Conservation (phyloP, 2,797 vertebrate species). For the Gymnodraco acuticeps region DNA sequence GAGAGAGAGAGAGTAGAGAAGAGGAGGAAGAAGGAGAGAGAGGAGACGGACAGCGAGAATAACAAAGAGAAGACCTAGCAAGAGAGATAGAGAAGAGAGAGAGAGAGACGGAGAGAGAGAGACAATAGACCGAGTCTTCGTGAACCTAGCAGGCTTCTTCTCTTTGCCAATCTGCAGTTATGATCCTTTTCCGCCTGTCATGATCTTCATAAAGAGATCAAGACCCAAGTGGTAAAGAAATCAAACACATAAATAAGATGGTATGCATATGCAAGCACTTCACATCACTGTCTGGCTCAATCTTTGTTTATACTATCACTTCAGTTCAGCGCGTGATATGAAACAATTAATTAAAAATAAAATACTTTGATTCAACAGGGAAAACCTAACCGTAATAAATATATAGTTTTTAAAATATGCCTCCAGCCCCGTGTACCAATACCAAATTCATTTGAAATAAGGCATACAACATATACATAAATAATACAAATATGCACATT, state of each 20-base stretch:
- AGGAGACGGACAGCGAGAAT: too few relatives aligned
- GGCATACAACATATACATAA: background rate
- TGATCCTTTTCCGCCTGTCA: slow-evolving; percentile 75
- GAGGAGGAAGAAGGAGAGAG: too few relatives aligned
- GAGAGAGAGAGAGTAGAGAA: too few relatives aligned
- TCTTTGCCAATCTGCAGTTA: slow-evolving; percentile 69
- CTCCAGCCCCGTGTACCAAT: background rate
- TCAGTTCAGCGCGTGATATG: too few relatives aligned
- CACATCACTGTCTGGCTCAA: background rate
- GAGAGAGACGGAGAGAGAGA: too few relatives aligned
- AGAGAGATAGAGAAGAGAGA: too few relatives aligned
- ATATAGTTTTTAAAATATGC: background rate
- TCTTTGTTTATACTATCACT: background rate
- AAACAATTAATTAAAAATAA: slow-evolving; percentile 9
- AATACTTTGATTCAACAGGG: background rate
- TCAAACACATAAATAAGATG: slow-evolving; percentile 43
- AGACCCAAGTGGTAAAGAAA: slow-evolving; percentile 51
- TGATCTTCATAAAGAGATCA: slow-evolving; percentile 76
- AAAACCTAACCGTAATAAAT: background rate
- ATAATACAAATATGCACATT: background rate
- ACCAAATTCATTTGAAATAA: background rate
- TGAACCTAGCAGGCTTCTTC: slow-evolving; percentile 39
- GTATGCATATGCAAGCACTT: slow-evolving; percentile 31
- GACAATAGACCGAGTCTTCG: too few relatives aligned
- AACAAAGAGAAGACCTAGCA: too few relatives aligned